Conservation (phyloP, 2,113 vertebrate genomes). For the Meleagris gallopavo region DNA sequence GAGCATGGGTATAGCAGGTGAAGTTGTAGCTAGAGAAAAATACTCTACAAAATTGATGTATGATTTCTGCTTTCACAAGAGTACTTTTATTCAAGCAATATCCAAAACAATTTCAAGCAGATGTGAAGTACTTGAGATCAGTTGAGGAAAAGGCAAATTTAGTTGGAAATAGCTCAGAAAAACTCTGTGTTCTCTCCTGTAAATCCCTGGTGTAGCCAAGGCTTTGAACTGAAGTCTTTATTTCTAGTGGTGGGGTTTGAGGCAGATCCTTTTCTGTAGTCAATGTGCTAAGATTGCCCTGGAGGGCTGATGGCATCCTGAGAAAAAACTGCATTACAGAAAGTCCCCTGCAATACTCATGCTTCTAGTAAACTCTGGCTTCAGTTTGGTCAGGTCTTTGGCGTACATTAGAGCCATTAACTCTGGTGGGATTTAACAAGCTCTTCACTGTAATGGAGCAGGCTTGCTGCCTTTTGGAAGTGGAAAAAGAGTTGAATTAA, state of each 20-base stretch:
- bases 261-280: background rate
- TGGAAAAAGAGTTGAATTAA: slow-evolving; percentile 8
- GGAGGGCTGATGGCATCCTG: background rate
- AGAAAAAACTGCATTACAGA: background rate
- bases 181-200: background rate
- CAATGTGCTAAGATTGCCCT: background rate
- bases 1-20: background rate
- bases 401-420: background rate
- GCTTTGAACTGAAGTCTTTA: background rate
- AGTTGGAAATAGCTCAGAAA: background rate
- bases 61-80: background rate
- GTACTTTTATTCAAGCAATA: background rate
- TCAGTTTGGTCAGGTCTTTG: background rate
- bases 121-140: background rate
- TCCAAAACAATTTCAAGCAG: background rate
- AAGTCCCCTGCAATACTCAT: background rate
- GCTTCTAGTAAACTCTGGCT: background rate
- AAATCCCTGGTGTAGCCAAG: background rate
- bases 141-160: background rate
- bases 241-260: background rate
- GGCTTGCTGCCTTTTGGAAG: background rate
- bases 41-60: background rate
- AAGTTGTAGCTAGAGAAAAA: background rate
- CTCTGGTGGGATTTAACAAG: slow-evolving; percentile 8
- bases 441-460: background rate